Percentiles rank a stretch among this genome's conserved stretches.
phyloP scores from a whole-genome alignment of 2,888 invertebrate species.

The Saturnia pavonia region DNA sequence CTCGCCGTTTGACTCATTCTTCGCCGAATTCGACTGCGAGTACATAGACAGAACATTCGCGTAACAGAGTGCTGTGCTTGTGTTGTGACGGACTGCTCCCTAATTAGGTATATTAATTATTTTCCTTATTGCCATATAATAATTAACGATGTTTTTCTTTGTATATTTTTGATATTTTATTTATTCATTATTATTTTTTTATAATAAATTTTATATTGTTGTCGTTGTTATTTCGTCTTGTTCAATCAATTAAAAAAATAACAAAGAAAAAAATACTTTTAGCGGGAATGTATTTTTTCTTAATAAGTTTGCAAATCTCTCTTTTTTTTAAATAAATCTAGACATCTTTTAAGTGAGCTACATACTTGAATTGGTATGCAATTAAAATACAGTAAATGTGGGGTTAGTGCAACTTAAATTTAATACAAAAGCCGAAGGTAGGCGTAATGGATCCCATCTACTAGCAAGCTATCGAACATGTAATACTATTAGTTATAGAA shows the following conservation, averaged over 20 bases:
- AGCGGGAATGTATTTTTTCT: no score
- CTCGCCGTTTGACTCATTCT: conserved; percentile 82
- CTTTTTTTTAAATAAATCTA: no score
- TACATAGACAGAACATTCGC: conserved; percentile 75
- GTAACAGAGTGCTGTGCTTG: conserved; percentile 55
- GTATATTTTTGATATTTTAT: conserved; percentile 65
- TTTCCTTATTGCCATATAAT: conserved; percentile 72
- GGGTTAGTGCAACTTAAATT: not conserved
- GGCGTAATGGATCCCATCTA: not conserved
- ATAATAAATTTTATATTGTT: conserved; percentile 75
- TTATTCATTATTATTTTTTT: conserved; percentile 61
- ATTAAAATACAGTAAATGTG: not conserved
- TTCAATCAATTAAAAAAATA: not conserved
- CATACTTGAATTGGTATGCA: not conserved
- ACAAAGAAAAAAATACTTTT: not conserved
- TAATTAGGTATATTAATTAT: conserved; percentile 60
- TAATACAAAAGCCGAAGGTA: not conserved
- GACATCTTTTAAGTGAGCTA: not conserved
- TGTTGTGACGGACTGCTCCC: conserved; percentile 39
- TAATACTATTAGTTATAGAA: not conserved
- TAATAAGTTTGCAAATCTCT: no score
- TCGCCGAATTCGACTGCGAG: conserved; percentile 77
- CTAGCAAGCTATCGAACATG: not conserved
- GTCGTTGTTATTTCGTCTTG: conserved; percentile 49
- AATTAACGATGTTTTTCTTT: conserved; percentile 61